Conservation (phyloP, 2,113 vertebrate genomes). For the Esox niger region DNA sequence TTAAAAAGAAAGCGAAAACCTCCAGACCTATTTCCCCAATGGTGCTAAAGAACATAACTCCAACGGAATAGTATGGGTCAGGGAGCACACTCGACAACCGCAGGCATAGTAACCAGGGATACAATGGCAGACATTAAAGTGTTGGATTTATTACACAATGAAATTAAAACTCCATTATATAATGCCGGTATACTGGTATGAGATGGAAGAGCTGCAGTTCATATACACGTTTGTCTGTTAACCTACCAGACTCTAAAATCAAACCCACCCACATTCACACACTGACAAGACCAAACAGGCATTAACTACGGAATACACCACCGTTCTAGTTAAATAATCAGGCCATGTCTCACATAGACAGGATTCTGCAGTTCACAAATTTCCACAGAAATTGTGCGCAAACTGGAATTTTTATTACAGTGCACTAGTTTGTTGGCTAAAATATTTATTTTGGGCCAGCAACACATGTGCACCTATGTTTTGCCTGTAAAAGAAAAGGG, state of each 20-base stretch:
- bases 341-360: slow-evolving; percentile 8
- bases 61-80: background rate
- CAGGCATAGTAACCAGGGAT: background rate
- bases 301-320: slow-evolving; percentile 6
- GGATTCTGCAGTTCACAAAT: too few relatives aligned
- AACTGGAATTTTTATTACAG: too few relatives aligned
- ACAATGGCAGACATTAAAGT: slow-evolving; percentile 1
- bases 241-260: background rate
- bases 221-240: slow-evolving; percentile 16
- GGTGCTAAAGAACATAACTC: too few relatives aligned
- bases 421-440: too few relatives aligned
- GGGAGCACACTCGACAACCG: background rate
- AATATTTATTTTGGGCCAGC: too few relatives aligned
- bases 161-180: slow-evolving; percentile 23
- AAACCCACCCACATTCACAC: slow-evolving; percentile 9
- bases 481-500: too few relatives aligned
- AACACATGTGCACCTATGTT: too few relatives aligned
- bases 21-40: too few relatives aligned
- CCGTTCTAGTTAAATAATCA: slow-evolving; percentile 18
- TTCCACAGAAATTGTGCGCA: too few relatives aligned
- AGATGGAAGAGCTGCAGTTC: slow-evolving; percentile 27
- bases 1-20: too few relatives aligned
- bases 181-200: slow-evolving; percentile 7
- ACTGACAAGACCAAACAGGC: slow-evolving; percentile 21
- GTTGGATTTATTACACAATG: slow-evolving; percentile 51